A percentile compares a stretch with the other conserved stretches of the same genome.
Conservation (phyloP, 2,797 vertebrate genomes). For the Lacerta agilis region DNA sequence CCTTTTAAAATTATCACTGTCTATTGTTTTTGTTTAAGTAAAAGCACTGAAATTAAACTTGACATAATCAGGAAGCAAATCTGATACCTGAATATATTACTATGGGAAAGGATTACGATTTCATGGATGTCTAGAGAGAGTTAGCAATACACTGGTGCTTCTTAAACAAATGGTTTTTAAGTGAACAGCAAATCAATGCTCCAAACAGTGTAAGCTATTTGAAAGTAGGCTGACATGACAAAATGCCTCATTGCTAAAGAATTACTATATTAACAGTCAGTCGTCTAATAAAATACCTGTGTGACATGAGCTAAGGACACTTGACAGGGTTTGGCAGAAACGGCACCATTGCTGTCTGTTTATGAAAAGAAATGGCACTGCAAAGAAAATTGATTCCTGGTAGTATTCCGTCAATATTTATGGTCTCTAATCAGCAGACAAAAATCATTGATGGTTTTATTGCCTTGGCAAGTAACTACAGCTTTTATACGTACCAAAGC, state of each 20-base stretch:
- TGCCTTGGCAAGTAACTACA: constrained; percentile 37
- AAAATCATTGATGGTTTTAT: constrained; percentile 60
- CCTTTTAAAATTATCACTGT: too few relatives aligned
- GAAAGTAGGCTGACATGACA: constrained; percentile 55
- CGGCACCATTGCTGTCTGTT: constrained; percentile 22
- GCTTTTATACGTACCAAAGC: constrained; percentile 17
- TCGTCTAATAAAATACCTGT: constrained; percentile 58
- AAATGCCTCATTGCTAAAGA: constrained; percentile 52
- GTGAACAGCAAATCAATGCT: constrained; percentile 54
- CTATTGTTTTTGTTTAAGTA: not conserved
- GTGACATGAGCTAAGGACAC: constrained; percentile 46
- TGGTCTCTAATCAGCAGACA: constrained; percentile 55
- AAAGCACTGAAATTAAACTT: constrained; percentile 5
- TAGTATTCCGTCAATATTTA: constrained; percentile 42
- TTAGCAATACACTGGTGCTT: constrained; percentile 19
- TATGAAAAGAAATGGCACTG: constrained; percentile 56
- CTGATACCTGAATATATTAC: constrained; percentile 43
- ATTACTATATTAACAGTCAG: constrained; percentile 56
- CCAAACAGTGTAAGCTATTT: constrained; percentile 44
- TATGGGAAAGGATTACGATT: constrained; percentile 39
- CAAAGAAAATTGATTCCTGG: constrained; percentile 67
- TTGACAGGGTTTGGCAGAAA: constrained; percentile 52
- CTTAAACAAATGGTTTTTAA: constrained; percentile 56
- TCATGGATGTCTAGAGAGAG: constrained; percentile 41
- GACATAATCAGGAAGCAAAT: constrained; percentile 9